Evolutionary conservation across 1,140 invertebrate genomes (phyloP).

Genomic region (Ladona fulva): DNA sequence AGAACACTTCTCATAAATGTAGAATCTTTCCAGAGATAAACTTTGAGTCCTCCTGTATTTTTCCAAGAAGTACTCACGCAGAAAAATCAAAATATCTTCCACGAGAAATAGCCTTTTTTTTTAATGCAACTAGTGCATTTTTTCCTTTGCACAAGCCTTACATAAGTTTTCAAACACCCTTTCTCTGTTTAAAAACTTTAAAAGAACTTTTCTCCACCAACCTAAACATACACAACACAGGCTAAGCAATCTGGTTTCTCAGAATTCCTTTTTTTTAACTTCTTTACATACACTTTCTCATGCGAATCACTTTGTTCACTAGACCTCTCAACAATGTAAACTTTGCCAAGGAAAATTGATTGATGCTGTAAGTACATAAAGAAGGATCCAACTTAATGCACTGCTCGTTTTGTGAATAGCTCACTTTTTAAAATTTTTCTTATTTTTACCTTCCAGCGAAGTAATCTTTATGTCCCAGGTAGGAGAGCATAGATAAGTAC

Average conservation of each 20-base stretch:
- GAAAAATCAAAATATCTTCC: not conserved
- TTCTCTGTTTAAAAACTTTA: not conserved
- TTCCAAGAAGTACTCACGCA: not conserved
- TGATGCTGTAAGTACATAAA: not conserved
- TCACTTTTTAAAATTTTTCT: too few relatives aligned
- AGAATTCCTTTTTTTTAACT: too few relatives aligned
- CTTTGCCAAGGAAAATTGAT: not conserved
- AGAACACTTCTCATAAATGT: not conserved
- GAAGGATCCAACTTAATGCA: too few relatives aligned
- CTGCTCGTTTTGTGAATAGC: too few relatives aligned
- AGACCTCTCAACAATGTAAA: not conserved
- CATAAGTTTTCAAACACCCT: not conserved
- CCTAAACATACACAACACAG: not conserved
- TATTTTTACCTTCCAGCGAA: too few relatives aligned
- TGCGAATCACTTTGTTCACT: not conserved
- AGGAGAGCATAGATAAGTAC: too few relatives aligned
- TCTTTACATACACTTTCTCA: not conserved
- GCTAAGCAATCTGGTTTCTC: not conserved
- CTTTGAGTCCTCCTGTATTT: conserved; percentile 10
- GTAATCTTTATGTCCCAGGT: too few relatives aligned
- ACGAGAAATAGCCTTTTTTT: not conserved
- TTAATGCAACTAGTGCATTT: not conserved
- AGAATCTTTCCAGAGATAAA: conserved; percentile 11
- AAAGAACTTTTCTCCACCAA: conserved; percentile 9
- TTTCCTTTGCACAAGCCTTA: not conserved